phyloP scores from a whole-genome alignment of 1,140 invertebrate genomes.

The Tetragnatha versicolor region DNA sequence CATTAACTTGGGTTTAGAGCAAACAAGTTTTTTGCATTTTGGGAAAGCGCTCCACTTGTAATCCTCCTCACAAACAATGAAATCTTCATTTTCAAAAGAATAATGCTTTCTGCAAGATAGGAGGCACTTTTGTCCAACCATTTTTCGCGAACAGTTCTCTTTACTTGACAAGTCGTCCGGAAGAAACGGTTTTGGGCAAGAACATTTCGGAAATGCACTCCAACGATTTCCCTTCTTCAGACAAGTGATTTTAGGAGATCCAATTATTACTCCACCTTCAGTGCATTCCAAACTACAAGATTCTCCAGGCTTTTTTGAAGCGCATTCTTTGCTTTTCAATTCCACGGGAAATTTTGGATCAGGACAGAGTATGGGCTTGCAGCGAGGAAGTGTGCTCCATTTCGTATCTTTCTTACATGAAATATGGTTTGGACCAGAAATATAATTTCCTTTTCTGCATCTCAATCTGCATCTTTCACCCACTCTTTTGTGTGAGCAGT shows the following conservation, averaged over 20 bases:
- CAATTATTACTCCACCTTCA: not conserved
- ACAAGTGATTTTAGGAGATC: not conserved
- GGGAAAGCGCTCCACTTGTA: not conserved
- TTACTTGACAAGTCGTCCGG: not conserved
- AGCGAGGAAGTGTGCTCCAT: not conserved
- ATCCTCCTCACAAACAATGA: not conserved
- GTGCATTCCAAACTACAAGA: not conserved
- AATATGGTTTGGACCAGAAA: not conserved
- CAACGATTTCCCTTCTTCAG: not conserved
- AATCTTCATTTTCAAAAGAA: not conserved
- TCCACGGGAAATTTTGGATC: too few species aligned
- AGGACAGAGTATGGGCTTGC: not conserved
- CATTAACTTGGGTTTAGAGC: not conserved
- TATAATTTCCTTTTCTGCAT: not conserved
- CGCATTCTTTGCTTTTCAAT: not conserved
- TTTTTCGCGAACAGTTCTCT: not conserved
- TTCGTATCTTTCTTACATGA: not conserved
- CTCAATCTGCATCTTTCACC: constrained; percentile 3
- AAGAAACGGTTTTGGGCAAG: not conserved
- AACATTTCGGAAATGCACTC: not conserved
- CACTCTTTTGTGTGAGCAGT: not conserved
- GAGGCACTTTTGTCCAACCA: not conserved
- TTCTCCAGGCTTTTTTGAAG: not conserved
- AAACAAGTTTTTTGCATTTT: not conserved
- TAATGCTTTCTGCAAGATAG: not conserved